A percentile compares a stretch with the other conserved stretches of the same genome.
Conservation (phyloP, 2,797 vertebrate species). For the Myotis vivesi region DNA sequence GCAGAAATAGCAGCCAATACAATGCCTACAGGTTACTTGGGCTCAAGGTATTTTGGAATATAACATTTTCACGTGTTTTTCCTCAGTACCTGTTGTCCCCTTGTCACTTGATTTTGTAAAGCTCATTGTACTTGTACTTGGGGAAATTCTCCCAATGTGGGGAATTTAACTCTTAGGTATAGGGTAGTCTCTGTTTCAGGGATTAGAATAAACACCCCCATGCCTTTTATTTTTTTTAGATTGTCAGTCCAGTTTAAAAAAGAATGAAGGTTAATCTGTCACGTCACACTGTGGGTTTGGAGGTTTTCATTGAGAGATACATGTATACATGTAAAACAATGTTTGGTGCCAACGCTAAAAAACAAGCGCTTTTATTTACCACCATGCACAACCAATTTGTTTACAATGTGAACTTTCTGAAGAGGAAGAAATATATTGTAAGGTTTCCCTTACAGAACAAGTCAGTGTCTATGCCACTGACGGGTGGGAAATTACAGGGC, state of each 20-base stretch:
- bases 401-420: background rate
- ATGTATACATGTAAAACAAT: background rate
- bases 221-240: background rate
- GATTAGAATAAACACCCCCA: background rate
- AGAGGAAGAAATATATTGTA: background rate
- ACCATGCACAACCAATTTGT: background rate
- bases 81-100: background rate
- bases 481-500: background rate
- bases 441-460: constrained; percentile 8
- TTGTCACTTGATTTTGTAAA: background rate
- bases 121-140: background rate
- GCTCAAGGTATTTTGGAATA: background rate
- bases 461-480: background rate
- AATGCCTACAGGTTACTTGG: background rate
- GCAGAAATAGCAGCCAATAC: background rate
- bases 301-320: background rate
- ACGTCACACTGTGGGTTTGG: background rate
- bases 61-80: background rate
- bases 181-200: background rate
- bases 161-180: background rate
- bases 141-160: background rate
- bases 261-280: background rate
- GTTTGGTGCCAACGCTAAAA: background rate
- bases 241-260: constrained; percentile 21
- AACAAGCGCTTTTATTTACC: background rate